Conservation (phyloP, 2,113 vertebrate genomes). For the Pachypanchax playfairii region DNA sequence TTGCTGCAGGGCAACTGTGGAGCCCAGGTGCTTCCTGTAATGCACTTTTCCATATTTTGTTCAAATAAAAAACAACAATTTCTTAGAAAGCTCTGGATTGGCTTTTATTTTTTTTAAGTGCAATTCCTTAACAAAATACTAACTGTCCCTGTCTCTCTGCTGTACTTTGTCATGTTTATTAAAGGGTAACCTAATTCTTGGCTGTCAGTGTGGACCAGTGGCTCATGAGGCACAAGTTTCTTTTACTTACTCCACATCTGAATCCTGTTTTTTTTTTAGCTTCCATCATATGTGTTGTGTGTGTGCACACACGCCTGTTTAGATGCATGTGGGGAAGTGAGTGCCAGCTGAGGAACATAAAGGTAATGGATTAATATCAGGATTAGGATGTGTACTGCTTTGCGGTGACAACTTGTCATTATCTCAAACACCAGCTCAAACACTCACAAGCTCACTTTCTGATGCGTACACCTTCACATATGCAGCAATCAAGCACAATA, state of each 20-base stretch:
- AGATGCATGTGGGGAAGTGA: slow-evolving; percentile 36
- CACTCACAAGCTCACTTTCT: slow-evolving; percentile 17
- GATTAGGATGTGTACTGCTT: slow-evolving; percentile 59
- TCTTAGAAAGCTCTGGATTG: background rate
- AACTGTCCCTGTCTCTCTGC: background rate
- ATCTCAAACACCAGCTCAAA: slow-evolving; percentile 66
- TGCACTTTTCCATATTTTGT: too few species aligned
- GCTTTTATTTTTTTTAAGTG: background rate
- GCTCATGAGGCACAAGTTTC: slow-evolving; percentile 27
- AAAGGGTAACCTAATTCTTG: slow-evolving; percentile 6
- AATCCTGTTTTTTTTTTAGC: slow-evolving; percentile 46
- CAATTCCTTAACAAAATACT: background rate
- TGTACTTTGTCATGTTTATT: background rate
- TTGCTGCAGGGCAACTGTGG: too few species aligned
- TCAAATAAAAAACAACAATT: background rate
- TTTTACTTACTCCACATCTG: slow-evolving; percentile 29
- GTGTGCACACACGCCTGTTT: slow-evolving; percentile 23
- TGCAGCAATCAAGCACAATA: slow-evolving; percentile 12
- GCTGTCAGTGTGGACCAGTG: slow-evolving; percentile 23
- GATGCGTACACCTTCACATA: slow-evolving; percentile 3
- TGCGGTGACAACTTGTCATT: slow-evolving; percentile 78
- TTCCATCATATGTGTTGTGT: slow-evolving; percentile 30
- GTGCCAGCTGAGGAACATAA: slow-evolving; percentile 64
- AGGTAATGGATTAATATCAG: slow-evolving; percentile 83
- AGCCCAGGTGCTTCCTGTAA: too few species aligned